These are phyloP conservation scores for Clusia tigrina DNA, from an alignment of 2,888 invertebrate genomes.

Conservation along the genomic window DNA sequence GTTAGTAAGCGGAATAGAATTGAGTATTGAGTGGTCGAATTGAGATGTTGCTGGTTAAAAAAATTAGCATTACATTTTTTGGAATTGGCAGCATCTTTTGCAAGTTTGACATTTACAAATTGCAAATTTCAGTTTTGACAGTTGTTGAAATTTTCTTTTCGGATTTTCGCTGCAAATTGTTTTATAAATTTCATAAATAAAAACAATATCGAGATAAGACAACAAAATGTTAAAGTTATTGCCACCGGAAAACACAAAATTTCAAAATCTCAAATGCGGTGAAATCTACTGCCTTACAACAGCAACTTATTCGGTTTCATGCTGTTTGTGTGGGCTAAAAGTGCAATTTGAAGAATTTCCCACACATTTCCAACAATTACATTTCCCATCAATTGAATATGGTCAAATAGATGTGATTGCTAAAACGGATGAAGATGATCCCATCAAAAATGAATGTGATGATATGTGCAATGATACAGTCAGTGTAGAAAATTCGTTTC, in stretches of 20 bases:
- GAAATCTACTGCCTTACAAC: constrained; percentile 52
- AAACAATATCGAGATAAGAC: too few species aligned
- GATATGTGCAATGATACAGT: background rate
- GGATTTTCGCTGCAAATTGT: too few species aligned
- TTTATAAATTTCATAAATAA: too few species aligned
- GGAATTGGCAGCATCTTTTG: too few species aligned
- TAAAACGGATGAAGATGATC: constrained; percentile 40
- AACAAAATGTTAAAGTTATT: constrained; percentile 48
- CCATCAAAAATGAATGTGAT: constrained; percentile 35
- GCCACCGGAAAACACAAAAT: constrained; percentile 29
- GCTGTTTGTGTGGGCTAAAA: constrained; percentile 47
- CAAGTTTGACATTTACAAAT: too few species aligned
- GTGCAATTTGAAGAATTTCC: constrained; percentile 44
- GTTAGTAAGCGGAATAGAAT: too few species aligned
- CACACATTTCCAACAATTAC: constrained; percentile 42
- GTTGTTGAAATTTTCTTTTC: too few species aligned
- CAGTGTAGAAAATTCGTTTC: constrained; percentile 19
- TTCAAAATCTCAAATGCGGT: constrained; percentile 54
- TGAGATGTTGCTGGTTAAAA: too few species aligned
- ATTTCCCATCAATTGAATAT: background rate
- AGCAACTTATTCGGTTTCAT: constrained; percentile 46
- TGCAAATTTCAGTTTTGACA: too few species aligned
- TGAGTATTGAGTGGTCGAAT: too few species aligned
- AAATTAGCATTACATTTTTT: too few species aligned
- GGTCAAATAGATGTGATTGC: background rate